Evolutionary conservation across 2,113 vertebrate species (phyloP).

Genomic region (Manacus vitellinus): DNA sequence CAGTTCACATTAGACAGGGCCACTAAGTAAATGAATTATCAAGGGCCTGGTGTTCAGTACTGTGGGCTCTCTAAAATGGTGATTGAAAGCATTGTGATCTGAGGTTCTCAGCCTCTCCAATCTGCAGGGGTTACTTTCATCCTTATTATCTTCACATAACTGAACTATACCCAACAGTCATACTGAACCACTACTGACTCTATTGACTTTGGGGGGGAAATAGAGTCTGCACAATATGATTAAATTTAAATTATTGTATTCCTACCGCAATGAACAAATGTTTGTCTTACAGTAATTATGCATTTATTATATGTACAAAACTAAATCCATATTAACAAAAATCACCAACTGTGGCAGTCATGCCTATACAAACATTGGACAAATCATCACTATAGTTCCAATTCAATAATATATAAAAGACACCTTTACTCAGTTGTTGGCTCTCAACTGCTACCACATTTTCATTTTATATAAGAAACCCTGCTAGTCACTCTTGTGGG

Average conservation of each 20-base stretch:
- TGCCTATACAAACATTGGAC: not conserved
- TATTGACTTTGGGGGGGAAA: not conserved
- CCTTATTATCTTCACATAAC: not conserved
- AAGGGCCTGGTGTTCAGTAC: not conserved
- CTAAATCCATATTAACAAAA: not conserved
- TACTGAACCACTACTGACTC: not conserved
- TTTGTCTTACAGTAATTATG: conserved; percentile 32
- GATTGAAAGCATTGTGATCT: not conserved
- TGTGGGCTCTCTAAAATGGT: not conserved
- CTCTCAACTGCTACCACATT: not conserved
- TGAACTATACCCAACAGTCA: not conserved
- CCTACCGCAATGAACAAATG: not conserved
- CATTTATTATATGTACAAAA: conserved; percentile 16
- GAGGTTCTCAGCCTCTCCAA: not conserved
- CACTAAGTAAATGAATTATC: not conserved
- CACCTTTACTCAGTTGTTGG: not conserved
- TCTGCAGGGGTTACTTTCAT: not conserved
- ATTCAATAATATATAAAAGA: not conserved
- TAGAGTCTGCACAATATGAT: not conserved
- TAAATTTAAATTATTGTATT: not conserved
- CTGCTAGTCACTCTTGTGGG: not conserved
- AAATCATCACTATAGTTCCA: not conserved
- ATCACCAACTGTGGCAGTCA: not conserved
- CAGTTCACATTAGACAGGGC: not conserved
- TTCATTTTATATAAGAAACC: not conserved